Conservation (phyloP, 2,113 vertebrate genomes). For the Dasypus novemcinctus region DNA sequence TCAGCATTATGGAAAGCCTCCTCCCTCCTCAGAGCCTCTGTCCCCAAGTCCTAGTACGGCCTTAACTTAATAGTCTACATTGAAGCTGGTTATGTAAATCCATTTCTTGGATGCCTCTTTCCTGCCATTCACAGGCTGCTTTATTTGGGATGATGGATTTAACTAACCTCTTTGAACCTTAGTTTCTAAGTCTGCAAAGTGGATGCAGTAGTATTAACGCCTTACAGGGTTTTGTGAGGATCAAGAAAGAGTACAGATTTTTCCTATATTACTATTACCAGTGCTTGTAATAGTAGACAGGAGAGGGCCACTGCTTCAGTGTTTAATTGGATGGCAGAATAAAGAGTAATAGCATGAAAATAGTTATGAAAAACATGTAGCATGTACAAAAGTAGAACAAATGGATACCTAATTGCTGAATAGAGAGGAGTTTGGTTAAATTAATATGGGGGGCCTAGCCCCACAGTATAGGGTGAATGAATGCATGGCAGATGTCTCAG, state of each 20-base stretch:
- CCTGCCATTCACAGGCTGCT: neutral
- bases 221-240: neutral
- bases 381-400: neutral
- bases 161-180: neutral
- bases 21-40: neutral
- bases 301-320: neutral
- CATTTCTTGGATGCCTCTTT: neutral
- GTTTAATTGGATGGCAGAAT: neutral
- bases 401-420: neutral
- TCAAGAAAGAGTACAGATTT: neutral
- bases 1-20: neutral
- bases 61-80: neutral
- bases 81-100: neutral
- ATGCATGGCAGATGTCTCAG: neutral
- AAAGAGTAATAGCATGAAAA: conserved; percentile 3
- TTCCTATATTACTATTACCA: neutral
- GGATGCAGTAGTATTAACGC: neutral
- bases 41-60: neutral
- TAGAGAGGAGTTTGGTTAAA: neutral
- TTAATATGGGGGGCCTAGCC: neutral
- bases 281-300: neutral
- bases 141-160: neutral
- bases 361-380: neutral
- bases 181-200: neutral
- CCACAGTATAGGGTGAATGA: neutral